These are phyloP conservation scores for Bombyx mandarina DNA, from an alignment of 1,140 invertebrate genomes.

Conservation along the genomic window DNA sequence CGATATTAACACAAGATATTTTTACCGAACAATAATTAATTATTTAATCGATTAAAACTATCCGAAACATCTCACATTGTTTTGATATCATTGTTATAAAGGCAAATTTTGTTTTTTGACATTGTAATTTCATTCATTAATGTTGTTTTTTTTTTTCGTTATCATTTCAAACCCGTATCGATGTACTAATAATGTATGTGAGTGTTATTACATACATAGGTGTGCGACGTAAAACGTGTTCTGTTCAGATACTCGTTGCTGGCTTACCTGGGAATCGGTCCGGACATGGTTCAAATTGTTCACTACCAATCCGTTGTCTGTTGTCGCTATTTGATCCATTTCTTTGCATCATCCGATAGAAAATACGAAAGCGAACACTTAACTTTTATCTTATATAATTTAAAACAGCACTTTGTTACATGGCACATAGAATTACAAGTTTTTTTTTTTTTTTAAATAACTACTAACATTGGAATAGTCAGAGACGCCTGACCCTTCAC, in stretches of 20 bases:
- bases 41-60: background rate
- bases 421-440: constrained; percentile 14
- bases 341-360: constrained; percentile 44
- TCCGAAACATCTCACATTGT: background rate
- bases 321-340: constrained; percentile 59
- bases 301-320: constrained; percentile 59
- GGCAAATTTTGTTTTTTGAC: background rate
- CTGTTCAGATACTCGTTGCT: constrained; percentile 36
- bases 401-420: constrained; percentile 12
- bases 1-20: no score
- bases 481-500: constrained; percentile 18
- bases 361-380: background rate
- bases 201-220: constrained; percentile 59
- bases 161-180: no score
- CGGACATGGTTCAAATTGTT: constrained; percentile 68
- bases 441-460: constrained; percentile 9
- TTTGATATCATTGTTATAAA: background rate
- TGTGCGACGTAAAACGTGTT: constrained; percentile 58
- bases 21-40: background rate
- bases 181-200: constrained; percentile 39
- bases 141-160: no score
- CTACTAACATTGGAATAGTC: constrained; percentile 24
- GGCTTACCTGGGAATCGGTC: constrained; percentile 66
- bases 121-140: no score
- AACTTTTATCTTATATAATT: background rate